Base-by-base conservation (phyloP, 2,113 vertebrate species). In the Chaetorhynchus papuensis region DNA sequence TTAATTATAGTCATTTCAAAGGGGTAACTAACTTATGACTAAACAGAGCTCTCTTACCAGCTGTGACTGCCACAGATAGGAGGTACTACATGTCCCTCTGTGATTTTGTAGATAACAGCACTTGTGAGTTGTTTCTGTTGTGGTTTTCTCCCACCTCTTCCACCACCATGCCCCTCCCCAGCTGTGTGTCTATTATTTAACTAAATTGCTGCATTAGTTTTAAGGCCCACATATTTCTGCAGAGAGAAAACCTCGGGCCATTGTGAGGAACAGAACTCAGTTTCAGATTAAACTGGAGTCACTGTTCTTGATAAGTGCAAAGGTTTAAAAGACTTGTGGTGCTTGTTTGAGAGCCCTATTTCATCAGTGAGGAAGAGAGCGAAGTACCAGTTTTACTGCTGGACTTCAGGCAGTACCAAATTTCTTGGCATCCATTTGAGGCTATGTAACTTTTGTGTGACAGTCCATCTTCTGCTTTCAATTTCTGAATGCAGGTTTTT, bases 101-200 rank as follows among this genome's bases (percentile, higher is more conserved):
- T 71, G 21, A 52, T 87, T 77, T 60, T 28, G 24, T 49, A 49
- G 15, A 13, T 26, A 68, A 53, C 18, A 64, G 24, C 6, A 11
- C 15, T 35, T 16, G 7, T 35, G 39, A 53, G 11, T 44, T 63
- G 15, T 47, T 91, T 28, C 11, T 85, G n/a, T 77, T 39, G 42
- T 28, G 10, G 3, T 71, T 61, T 66, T 74, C 39, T 66, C 26
- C 10, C 35, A 42, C 60, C 24, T 24, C 44, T 57, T 75, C 35
- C 3, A 35, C 31, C 50, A 37, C 4, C 17, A 8, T 28, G 3
- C 7, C 6, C 4, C 2, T 6, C 3, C 11, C 2, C 8, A 41
- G 3, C 42, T 35, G 11, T 68, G 18, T 45, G 23, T 44, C 15
- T 72, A 13, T 14, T 19, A 9, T 66, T 83, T 63, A 52, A 33